Base-by-base conservation (phyloP, 2,113 vertebrate species). In the Leucosticte australis region DNA sequence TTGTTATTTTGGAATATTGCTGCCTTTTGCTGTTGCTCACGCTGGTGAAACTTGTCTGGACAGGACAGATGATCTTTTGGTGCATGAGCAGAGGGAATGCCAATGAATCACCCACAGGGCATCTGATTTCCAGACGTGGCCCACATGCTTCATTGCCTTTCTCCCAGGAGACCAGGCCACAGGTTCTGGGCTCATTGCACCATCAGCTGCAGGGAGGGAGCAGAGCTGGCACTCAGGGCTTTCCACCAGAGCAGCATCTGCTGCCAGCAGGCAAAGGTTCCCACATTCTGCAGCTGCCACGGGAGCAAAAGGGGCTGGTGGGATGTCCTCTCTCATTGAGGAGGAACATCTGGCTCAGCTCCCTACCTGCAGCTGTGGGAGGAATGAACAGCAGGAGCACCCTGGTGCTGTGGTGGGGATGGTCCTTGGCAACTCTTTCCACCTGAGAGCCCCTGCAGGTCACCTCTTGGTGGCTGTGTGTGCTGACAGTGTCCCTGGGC, bases 81-180 rank as follows among this genome's bases (percentile, higher is more conserved):
- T 94, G 87, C 57, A 37, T 57, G 83, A 91, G 83, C 83, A 56
- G 77, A 92, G 80, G 95, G 92, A 92, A 92, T 92, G 95, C 35
- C 86, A 78, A 47, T 94, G 95, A 96, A 47, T 96, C 92, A 95
- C 76, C 42, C 4, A 4, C 52, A 26, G 89, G 92, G 94, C 83
- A 90, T 74, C 73, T 64, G 68, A 80, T 89, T 83, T 59, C 73
- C 95, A 95, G 80, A 35, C 8, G 0, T 89, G 71, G 68, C 89
- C 81, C 90, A 91, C 47, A 21, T 30, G 37, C 42, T 56, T 42
- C 80, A 52, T 2, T 55, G 76, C 47, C 21, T 42, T 73, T 90
- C 86, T 89, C 68, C 59, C 69, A 71, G 73, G 59, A 95, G 73
- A 75, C 2, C 2, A 4, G 57, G 79, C 53, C 44, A 28, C 41